phyloP scores from a whole-genome alignment of 2,888 invertebrate genomes.

The Lithophane ornitopus region DNA sequence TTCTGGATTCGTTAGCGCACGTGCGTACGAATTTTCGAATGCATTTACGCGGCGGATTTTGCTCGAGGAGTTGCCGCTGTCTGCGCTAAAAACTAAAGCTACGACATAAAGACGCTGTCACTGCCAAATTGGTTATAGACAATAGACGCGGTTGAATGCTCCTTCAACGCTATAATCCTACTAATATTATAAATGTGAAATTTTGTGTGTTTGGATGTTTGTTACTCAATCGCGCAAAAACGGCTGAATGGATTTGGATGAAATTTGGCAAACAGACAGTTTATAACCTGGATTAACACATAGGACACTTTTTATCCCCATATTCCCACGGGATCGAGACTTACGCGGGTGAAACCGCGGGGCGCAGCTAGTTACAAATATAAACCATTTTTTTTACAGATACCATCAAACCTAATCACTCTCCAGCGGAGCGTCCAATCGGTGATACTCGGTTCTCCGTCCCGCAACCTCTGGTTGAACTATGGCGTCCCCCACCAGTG shows the following conservation, averaged over 20 bases:
- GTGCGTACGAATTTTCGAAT: neutral
- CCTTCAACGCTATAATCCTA: neutral
- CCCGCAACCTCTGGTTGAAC: conserved; percentile 96
- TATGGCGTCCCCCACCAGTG: conserved; percentile 96
- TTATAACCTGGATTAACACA: too few relatives aligned
- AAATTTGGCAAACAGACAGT: too few relatives aligned
- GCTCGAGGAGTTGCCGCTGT: neutral
- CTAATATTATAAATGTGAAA: too few relatives aligned
- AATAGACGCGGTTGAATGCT: neutral
- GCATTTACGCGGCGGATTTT: neutral
- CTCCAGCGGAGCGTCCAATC: conserved; percentile 97
- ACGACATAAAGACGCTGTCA: neutral
- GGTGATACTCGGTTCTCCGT: conserved; percentile 95
- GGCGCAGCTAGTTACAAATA: too few relatives aligned
- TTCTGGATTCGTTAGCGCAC: neutral
- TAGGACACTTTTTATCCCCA: too few relatives aligned
- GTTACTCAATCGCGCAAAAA: too few relatives aligned
- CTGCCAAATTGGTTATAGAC: neutral
- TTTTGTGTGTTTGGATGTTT: too few relatives aligned
- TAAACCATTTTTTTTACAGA: conserved; percentile 83
- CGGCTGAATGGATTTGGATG: too few relatives aligned
- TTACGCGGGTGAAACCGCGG: too few relatives aligned
- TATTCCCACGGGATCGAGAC: too few relatives aligned
- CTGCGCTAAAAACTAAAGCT: neutral
- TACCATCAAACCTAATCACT: conserved; percentile 96